Percentiles rank a stretch among this genome's conserved stretches.
Evolutionary conservation across 1,140 invertebrate species (phyloP).

Genomic region (Formica exsecta): DNA sequence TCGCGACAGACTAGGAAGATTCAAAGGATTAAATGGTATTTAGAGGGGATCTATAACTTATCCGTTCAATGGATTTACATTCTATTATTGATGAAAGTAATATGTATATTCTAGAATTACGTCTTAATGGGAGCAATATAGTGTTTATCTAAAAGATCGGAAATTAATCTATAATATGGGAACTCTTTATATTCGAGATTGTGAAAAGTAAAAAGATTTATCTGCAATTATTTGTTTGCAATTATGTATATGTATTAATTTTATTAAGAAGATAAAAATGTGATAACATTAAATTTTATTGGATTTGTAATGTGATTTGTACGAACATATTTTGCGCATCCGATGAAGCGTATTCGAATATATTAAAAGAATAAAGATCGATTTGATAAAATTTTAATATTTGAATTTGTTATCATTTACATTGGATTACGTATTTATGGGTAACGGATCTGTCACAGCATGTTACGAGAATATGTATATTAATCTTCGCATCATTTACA

Average conservation of each 20-base stretch:
- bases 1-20: neutral
- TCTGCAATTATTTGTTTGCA: neutral
- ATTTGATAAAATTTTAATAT: slow-evolving; percentile 30
- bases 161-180: neutral
- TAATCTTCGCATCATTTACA: neutral
- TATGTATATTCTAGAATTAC: neutral
- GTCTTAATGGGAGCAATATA: neutral
- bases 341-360: neutral
- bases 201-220: neutral
- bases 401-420: slow-evolving; percentile 16
- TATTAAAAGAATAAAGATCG: neutral
- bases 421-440: neutral
- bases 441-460: slow-evolving; percentile 3
- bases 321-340: neutral
- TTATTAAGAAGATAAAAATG: neutral
- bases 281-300: neutral
- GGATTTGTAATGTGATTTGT: neutral
- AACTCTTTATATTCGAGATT: neutral
- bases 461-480: neutral
- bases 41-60: slow-evolving; percentile 18
- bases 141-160: neutral
- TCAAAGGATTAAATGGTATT: slow-evolving; percentile 43
- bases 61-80: slow-evolving; percentile 9
- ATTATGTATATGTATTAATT: neutral
- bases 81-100: slow-evolving; percentile 17